Percentiles rank a stretch among this genome's conserved stretches.
These are phyloP conservation scores for Pyralis farinalis DNA, from an alignment of 2,888 invertebrate genomes.

Conservation along the genomic window DNA sequence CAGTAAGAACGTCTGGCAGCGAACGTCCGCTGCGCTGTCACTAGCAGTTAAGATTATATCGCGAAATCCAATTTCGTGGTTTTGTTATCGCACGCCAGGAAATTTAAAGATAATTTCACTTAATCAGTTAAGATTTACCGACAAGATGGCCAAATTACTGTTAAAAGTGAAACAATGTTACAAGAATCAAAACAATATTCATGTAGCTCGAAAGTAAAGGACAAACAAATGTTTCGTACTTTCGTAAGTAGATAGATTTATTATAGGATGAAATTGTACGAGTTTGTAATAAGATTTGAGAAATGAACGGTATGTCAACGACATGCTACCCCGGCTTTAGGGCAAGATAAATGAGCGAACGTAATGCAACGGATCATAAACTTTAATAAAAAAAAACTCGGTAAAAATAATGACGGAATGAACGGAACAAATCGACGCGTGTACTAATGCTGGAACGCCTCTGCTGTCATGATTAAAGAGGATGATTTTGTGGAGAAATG, in stretches of 20 bases:
- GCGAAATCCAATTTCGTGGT: conserved; percentile 79
- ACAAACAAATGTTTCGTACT: conserved; percentile 26
- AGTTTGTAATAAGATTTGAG: conserved; percentile 67
- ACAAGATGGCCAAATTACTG: conserved; percentile 3
- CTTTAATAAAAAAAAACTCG: conserved; percentile 15
- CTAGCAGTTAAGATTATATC: conserved; percentile 65
- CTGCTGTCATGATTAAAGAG: conserved; percentile 6
- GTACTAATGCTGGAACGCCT: conserved; percentile 6
- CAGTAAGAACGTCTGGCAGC: conserved; percentile 3
- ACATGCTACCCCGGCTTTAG: conserved; percentile 50
- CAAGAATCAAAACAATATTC: no score
- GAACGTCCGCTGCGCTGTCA: conserved; percentile 43
- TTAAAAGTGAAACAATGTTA: neutral
- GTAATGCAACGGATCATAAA: conserved; percentile 49
- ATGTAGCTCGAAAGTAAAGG: neutral
- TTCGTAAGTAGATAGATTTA: conserved; percentile 42
- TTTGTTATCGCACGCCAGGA: conserved; percentile 69
- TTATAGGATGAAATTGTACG: conserved; percentile 53
- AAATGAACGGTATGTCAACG: conserved; percentile 68
- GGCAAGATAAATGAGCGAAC: conserved; percentile 61
- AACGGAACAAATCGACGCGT: conserved; percentile 13
- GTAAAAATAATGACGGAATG: conserved; percentile 26
- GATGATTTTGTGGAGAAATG: conserved; percentile 8
- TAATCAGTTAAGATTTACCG: conserved; percentile 18
- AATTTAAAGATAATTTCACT: conserved; percentile 59